phyloP scores from a whole-genome alignment of 2,113 vertebrate genomes.

The Geococcyx californianus region DNA sequence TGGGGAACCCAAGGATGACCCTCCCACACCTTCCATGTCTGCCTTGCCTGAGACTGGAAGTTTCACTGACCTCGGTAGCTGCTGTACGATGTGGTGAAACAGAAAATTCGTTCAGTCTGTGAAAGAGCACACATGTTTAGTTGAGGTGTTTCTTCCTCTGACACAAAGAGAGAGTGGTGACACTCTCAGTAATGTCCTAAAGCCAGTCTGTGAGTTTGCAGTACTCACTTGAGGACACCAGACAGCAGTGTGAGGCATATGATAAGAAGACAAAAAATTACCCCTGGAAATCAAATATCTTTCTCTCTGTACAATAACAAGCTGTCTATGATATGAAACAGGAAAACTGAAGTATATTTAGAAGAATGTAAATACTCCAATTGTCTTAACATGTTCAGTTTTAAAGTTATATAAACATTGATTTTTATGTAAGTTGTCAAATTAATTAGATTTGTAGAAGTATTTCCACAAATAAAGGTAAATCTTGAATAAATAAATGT shows the following conservation, averaged over 20 bases:
- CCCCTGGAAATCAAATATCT: background rate
- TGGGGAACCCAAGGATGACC: background rate
- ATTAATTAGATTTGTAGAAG: background rate
- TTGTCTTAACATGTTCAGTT: background rate
- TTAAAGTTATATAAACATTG: background rate
- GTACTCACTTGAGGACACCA: background rate
- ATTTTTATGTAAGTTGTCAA: background rate
- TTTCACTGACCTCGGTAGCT: fast-evolving
- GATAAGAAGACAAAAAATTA: background rate
- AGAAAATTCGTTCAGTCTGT: background rate
- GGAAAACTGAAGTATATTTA: background rate
- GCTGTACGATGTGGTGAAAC: fast-evolving
- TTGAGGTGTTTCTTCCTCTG: background rate
- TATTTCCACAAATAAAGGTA: background rate
- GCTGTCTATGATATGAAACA: background rate
- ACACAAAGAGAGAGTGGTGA: background rate
- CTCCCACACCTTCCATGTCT: background rate
- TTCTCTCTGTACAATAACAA: background rate
- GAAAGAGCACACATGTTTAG: background rate
- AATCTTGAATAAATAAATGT: background rate
- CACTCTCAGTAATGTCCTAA: background rate
- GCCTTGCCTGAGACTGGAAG: fast-evolving
- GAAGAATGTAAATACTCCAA: background rate
- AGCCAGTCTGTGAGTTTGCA: background rate
- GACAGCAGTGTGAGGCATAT: background rate